Conservation (phyloP, 2,113 vertebrate species). For the Macquaria australasica region DNA sequence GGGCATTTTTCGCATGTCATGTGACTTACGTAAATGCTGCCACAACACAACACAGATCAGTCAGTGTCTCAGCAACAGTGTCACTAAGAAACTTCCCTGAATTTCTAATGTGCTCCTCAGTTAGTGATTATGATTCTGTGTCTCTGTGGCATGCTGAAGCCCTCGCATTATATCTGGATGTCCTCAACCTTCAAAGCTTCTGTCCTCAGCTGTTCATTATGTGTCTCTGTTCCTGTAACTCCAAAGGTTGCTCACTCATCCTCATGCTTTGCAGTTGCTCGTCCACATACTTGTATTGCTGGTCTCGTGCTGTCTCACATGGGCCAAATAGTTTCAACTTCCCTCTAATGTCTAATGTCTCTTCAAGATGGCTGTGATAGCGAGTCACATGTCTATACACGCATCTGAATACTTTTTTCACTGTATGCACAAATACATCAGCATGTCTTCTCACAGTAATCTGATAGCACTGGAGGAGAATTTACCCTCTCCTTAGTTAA, state of each 20-base stretch:
- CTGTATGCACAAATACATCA: neutral
- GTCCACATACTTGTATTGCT: slow-evolving; percentile 10
- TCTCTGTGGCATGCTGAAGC: neutral
- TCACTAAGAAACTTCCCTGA: neutral
- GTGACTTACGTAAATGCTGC: slow-evolving; percentile 10
- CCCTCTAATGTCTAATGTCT: neutral
- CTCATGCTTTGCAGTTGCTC: neutral
- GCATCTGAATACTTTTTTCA: neutral
- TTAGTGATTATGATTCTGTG: neutral
- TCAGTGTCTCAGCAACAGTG: slow-evolving; percentile 4
- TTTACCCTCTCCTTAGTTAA: slow-evolving; percentile 11
- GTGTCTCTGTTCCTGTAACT: neutral
- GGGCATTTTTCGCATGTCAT: neutral
- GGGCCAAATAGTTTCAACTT: slow-evolving; percentile 31
- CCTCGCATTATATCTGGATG: neutral
- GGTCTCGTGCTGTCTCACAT: slow-evolving; percentile 4
- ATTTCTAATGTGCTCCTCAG: neutral
- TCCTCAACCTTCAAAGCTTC: slow-evolving; percentile 3
- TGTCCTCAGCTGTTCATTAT: neutral
- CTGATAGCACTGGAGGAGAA: neutral
- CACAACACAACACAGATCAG: slow-evolving; percentile 31
- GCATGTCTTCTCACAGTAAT: neutral
- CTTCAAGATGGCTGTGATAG: neutral
- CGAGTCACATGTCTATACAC: neutral
- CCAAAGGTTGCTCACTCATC: neutral